phyloP scores from a whole-genome alignment of 2,113 vertebrate species.

The Xiphias gladius region DNA sequence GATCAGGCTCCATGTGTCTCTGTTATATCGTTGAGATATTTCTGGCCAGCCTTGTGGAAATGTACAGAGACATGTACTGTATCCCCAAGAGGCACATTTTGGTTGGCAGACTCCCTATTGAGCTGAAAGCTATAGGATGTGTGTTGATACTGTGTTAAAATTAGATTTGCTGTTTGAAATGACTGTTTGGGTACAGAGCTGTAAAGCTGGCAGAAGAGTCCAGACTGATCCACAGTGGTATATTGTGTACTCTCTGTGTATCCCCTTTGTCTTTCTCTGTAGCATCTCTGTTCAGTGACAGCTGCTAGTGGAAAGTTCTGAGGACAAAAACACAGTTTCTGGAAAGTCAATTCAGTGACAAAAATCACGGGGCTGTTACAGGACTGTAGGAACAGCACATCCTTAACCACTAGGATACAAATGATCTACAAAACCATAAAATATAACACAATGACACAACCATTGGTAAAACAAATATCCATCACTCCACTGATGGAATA shows the following conservation, averaged over 20 bases:
- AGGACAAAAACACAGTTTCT: conserved; percentile 70
- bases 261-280: conserved; percentile 49
- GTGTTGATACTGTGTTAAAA: conserved; percentile 49
- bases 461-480: neutral
- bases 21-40: conserved; percentile 50
- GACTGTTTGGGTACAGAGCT: conserved; percentile 51
- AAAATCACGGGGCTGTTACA: neutral
- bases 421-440: neutral
- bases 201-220: conserved; percentile 60
- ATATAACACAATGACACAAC: neutral
- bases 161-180: conserved; percentile 45
- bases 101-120: conserved; percentile 21
- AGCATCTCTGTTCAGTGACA: conserved; percentile 60
- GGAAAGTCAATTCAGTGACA: conserved; percentile 51
- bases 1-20: conserved; percentile 28
- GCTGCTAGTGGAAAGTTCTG: conserved; percentile 67
- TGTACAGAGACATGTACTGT: conserved; percentile 33
- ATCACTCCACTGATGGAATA: conserved; percentile 1
- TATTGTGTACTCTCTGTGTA: conserved; percentile 36
- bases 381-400: neutral
- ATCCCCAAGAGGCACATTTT: conserved; percentile 32
- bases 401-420: neutral
- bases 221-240: conserved; percentile 58
- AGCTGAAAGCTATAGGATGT: conserved; percentile 38
- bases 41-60: conserved; percentile 49